Evolutionary conservation across 2,888 invertebrate genomes (phyloP).

Genomic region (Dugesia japonica): DNA sequence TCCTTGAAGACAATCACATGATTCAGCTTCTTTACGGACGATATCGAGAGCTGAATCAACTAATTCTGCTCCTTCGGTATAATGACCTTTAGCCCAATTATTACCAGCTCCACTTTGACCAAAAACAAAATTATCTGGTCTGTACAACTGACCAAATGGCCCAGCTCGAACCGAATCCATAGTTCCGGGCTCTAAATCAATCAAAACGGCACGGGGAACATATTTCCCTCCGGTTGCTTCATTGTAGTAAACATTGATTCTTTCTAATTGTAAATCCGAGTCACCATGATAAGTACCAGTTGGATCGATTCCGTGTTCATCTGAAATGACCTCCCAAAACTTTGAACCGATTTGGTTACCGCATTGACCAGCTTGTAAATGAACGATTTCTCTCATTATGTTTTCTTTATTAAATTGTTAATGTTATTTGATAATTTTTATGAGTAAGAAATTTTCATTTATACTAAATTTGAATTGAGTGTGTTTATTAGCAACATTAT

Average conservation of each 20-base stretch:
- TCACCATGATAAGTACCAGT: constrained; percentile 40
- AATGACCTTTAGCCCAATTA: neutral
- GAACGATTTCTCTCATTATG: neutral
- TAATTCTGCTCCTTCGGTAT: constrained; percentile 5
- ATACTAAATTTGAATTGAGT: neutral
- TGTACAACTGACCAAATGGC: neutral
- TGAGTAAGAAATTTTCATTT: neutral
- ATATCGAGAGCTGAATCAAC: neutral
- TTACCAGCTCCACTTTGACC: neutral
- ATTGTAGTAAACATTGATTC: constrained; percentile 77
- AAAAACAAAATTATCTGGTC: neutral
- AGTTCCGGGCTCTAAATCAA: neutral
- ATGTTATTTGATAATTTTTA: neutral
- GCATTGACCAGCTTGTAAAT: constrained; percentile 16
- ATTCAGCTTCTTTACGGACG: constrained; percentile 11
- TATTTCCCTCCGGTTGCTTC: constrained; percentile 52
- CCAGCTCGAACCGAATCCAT: neutral
- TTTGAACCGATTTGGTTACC: constrained; percentile 5
- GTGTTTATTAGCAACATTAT: too few relatives aligned
- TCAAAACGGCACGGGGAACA: neutral
- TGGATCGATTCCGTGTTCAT: constrained; percentile 43
- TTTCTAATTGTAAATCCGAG: constrained; percentile 52
- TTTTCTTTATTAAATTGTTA: neutral
- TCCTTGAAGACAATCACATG: constrained; percentile 1
- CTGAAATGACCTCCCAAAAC: constrained; percentile 45